Conservation (phyloP, 2,797 vertebrate genomes). For the Spatula versicolor region DNA sequence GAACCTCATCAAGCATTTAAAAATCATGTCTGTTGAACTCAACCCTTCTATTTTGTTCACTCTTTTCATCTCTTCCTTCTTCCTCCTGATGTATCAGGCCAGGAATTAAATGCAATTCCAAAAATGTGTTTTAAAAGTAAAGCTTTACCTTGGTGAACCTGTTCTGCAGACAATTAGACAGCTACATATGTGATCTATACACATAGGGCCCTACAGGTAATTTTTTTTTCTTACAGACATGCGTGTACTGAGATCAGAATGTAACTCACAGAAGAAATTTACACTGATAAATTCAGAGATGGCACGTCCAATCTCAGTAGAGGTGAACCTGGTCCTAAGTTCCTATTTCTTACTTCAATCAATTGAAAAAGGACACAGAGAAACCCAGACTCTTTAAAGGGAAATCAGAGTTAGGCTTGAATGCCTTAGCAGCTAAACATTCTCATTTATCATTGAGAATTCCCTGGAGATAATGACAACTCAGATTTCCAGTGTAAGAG, state of each 20-base stretch:
- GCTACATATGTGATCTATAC: background rate
- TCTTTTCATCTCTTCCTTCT: background rate
- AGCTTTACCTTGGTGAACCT: background rate
- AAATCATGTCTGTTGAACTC: background rate
- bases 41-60: background rate
- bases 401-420: conserved; percentile 3
- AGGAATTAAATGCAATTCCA: background rate
- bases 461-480: background rate
- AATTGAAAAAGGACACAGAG: background rate
- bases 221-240: background rate
- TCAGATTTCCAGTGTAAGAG: background rate
- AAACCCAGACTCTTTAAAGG: background rate
- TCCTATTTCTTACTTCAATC: background rate
- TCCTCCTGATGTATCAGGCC: background rate
- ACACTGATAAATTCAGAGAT: background rate
- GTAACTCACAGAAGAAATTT: background rate
- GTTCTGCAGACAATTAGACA: background rate
- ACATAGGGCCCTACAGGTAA: background rate
- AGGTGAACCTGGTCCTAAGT: background rate
- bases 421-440: background rate
- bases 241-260: background rate
- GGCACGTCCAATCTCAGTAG: background rate
- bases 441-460: background rate
- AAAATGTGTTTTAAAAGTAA: background rate
- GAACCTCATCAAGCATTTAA: background rate